Conservation (phyloP, 2,797 vertebrate species). For the Heliangelus exortis region DNA sequence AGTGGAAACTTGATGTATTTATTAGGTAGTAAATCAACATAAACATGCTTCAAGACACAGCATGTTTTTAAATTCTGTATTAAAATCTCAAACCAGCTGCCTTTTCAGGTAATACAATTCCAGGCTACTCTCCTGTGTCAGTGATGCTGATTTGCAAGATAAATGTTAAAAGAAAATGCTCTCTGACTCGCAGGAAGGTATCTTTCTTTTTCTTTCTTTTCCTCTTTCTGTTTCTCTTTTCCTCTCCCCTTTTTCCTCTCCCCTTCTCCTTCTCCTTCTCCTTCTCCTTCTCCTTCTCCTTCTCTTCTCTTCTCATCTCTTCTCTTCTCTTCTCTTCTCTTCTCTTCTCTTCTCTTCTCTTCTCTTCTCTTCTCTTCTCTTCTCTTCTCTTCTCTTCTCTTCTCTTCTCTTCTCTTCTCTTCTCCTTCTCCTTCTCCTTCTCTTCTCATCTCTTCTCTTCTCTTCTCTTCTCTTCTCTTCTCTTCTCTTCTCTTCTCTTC, state of each 20-base stretch:
- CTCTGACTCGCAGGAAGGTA: neutral
- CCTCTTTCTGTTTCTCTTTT: neutral
- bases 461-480: neutral
- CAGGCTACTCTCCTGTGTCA: neutral
- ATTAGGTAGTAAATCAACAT: slow-evolving; percentile 70
- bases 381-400: too few relatives aligned
- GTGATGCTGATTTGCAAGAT: neutral
- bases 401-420: too few relatives aligned
- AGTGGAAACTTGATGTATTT: slow-evolving; percentile 61
- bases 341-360: too few relatives aligned
- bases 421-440: too few relatives aligned
- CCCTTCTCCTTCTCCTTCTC: too few relatives aligned
- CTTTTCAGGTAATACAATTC: slow-evolving; percentile 20
- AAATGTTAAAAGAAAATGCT: slow-evolving; percentile 27
- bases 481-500: fast-evolving
- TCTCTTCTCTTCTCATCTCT: too few relatives aligned
- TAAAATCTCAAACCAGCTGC: slow-evolving; percentile 25
- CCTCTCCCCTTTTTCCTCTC: too few relatives aligned
- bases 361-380: too few relatives aligned
- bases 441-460: too few relatives aligned
- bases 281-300: too few relatives aligned
- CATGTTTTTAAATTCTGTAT: slow-evolving; percentile 56
- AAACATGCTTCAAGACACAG: slow-evolving; percentile 49
- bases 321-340: too few relatives aligned
- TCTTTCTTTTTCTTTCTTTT: neutral